Base-by-base conservation (phyloP, 2,113 vertebrate species). In the Phaethornis superciliosus region DNA sequence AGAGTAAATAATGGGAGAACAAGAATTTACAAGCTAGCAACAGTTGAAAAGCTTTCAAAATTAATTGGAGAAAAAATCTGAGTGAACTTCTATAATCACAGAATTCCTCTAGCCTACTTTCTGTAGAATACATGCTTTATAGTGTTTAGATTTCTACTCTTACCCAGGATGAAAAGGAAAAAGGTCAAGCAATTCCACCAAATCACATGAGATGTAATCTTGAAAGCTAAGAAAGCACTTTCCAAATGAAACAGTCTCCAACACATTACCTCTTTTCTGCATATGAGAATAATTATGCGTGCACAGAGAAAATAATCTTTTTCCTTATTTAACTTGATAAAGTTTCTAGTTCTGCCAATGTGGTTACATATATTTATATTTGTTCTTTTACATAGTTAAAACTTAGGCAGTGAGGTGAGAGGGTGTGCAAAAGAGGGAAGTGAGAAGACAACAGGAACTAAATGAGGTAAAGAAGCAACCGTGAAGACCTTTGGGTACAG, bases 81-180 rank as follows among this genome's bases (percentile, higher is more conserved):
- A 47, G 64, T 92, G 42, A 67, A 78, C 54, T 81, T 83, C 71
- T 90, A 46, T 75, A 95, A 88, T 69, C 81, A 87, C 75, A 94
- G 62, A 95, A 92, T 81, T 95, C 15, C 52, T 95, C 71, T 90
- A 96, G 95, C 65, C 85, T 90, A 87, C 52, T 96, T 97, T 70
- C 92, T 80, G 33, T 76, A 80, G 54, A 58, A 44, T 47, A 81
- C 47, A 20, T 2, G 2, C 79, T 58, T 81, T 49, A 33, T 9
- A 79, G 59, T 23, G 32, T 58, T 95, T 69, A 84, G 94, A 92
- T 82, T n/a, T 72, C 84, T 58, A 58, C 56, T 30, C n/a, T 86
- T 71, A 74, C 8, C 40, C 35, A 52, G 46, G 69, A 56, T 44
- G 14, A 81, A 94, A 92, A 78, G 33, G 9, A 52, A 86, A 75